Percentiles rank a stretch among this genome's conserved stretches.
Conservation (phyloP, 2,888 invertebrate genomes). For the Sphinx pinastri region DNA sequence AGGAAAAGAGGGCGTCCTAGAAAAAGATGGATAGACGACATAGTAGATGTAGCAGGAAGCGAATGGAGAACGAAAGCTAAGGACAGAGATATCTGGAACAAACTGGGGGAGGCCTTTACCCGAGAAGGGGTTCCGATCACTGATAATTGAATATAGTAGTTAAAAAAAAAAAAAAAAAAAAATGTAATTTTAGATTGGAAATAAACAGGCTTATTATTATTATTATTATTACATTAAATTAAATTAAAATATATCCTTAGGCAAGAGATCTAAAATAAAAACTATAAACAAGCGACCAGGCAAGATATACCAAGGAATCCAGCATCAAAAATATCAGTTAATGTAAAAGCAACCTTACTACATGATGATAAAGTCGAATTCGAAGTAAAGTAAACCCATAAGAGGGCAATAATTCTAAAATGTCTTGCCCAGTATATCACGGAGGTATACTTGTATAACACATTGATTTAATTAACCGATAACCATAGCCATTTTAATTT, state of each 20-base stretch:
- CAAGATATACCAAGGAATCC: slow-evolving; percentile 40
- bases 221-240: slow-evolving; percentile 39
- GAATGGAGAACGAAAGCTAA: too few relatives aligned
- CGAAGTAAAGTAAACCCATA: neutral
- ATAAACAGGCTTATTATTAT: too few relatives aligned
- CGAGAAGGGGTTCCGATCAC: too few relatives aligned
- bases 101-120: too few relatives aligned
- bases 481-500: slow-evolving; percentile 24
- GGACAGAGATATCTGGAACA: too few relatives aligned
- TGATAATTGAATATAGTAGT: too few relatives aligned
- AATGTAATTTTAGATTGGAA: too few relatives aligned
- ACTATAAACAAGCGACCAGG: slow-evolving; percentile 56
- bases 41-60: too few relatives aligned
- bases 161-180: too few relatives aligned
- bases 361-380: slow-evolving; percentile 17
- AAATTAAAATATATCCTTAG: slow-evolving; percentile 43
- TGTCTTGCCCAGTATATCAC: slow-evolving; percentile 27
- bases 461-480: slow-evolving; percentile 30
- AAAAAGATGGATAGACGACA: too few relatives aligned
- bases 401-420: slow-evolving; percentile 26
- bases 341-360: slow-evolving; percentile 15
- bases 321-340: neutral
- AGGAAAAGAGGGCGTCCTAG: too few relatives aligned
- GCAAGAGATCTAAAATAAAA: slow-evolving; percentile 54
- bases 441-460: slow-evolving; percentile 24